phyloP scores from a whole-genome alignment of 2,797 vertebrate genomes.

The Poecilia velifera region DNA sequence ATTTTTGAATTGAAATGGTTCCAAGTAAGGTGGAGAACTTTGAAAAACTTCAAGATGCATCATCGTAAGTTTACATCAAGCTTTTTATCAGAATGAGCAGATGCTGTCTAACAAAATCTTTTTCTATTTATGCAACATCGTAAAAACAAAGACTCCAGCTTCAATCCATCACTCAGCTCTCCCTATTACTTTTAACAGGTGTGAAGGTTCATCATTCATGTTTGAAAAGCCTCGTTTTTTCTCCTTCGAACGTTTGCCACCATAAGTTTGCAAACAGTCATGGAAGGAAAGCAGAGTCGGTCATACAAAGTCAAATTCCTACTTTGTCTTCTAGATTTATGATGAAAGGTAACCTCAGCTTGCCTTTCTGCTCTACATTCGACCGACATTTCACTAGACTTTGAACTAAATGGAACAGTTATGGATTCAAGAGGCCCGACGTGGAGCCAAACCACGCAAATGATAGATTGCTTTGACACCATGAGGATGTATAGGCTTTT shows the following conservation, averaged over 20 bases:
- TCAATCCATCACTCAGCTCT: constrained; percentile 44
- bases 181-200: constrained; percentile 35
- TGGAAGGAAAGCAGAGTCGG: constrained; percentile 35
- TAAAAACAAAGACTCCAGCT: constrained; percentile 2
- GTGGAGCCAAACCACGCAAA: constrained; percentile 40
- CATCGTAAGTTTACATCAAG: not conserved
- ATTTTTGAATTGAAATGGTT: not conserved
- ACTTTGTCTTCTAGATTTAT: constrained; percentile 61
- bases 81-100: not conserved
- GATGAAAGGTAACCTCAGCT: constrained; percentile 40
- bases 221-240: constrained; percentile 36
- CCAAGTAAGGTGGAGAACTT: not conserved
- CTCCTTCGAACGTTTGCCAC: constrained; percentile 36
- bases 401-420: constrained; percentile 57
- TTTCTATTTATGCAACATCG: not conserved
- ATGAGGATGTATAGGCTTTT: constrained; percentile 56
- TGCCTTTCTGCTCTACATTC: constrained; percentile 45
- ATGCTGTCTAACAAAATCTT: not conserved
- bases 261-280: constrained; percentile 29
- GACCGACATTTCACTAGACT: constrained; percentile 54
- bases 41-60: not conserved
- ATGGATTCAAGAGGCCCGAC: constrained; percentile 48
- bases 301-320: constrained; percentile 31
- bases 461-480: constrained; percentile 58
- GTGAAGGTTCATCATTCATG: constrained; percentile 41